Conservation (phyloP, 2,113 vertebrate genomes). For the Lophochroa leadbeateri region DNA sequence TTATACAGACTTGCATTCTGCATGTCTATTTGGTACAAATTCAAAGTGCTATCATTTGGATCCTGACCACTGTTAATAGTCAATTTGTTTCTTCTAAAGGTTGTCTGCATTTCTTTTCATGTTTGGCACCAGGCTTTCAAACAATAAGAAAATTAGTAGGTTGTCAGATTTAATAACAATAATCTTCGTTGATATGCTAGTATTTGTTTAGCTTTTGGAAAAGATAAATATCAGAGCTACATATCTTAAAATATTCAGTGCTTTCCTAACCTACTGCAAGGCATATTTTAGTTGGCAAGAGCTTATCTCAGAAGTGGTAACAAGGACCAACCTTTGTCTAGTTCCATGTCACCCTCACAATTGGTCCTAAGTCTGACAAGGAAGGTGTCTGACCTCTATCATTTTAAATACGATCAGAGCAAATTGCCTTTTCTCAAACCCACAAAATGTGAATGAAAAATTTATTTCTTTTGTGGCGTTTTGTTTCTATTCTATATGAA, state of each 20-base stretch:
- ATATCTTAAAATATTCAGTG: slow-evolving; percentile 45
- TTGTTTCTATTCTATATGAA: not conserved
- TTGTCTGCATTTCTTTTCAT: not conserved
- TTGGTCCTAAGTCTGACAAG: not conserved
- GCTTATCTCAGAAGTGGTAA: slow-evolving; percentile 45
- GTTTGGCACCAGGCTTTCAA: not conserved
- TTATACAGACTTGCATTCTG: not conserved
- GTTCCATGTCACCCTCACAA: not conserved
- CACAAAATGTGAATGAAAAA: not conserved
- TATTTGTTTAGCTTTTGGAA: slow-evolving; percentile 53
- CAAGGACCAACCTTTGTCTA: not conserved
- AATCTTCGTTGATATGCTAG: slow-evolving; percentile 11
- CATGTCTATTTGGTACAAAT: not conserved
- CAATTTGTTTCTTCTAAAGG: not conserved
- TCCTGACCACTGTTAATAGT: not conserved
- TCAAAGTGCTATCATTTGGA: not conserved
- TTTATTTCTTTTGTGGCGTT: not conserved
- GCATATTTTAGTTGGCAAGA: slow-evolving; percentile 39
- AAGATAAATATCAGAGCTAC: slow-evolving; percentile 40
- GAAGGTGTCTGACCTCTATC: not conserved
- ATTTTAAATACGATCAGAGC: not conserved
- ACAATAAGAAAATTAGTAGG: slow-evolving; percentile 25
- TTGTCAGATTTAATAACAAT: slow-evolving; percentile 46
- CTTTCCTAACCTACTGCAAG: slow-evolving; percentile 56
- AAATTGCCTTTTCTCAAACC: not conserved